Evolutionary conservation across 2,888 invertebrate species (phyloP).

Genomic region (Andrena trimmerana): DNA sequence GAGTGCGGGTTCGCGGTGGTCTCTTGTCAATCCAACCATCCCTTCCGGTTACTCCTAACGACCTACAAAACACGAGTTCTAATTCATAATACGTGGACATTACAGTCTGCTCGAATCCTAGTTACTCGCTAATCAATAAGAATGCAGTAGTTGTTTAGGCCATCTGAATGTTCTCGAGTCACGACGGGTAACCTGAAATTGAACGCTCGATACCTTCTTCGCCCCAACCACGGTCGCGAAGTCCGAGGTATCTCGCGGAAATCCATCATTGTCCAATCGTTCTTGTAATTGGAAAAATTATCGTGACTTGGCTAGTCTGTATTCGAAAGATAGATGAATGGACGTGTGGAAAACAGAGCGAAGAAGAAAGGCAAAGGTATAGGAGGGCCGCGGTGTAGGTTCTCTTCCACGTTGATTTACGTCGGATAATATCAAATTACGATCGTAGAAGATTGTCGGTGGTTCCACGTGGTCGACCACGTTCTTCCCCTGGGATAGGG

Average conservation of each 20-base stretch:
- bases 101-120: no score
- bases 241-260: neutral
- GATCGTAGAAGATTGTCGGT: slow-evolving; percentile 67
- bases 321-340: slow-evolving; percentile 26
- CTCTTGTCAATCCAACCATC: no score
- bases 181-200: neutral
- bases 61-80: no score
- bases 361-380: neutral
- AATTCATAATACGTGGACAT: no score
- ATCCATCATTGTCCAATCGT: no score
- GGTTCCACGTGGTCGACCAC: slow-evolving; percentile 47
- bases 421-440: slow-evolving; percentile 74
- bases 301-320: slow-evolving; percentile 3
- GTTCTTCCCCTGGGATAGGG: slow-evolving; percentile 37
- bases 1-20: no score
- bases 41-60: no score
- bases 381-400: slow-evolving; percentile 30
- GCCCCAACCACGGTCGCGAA: neutral
- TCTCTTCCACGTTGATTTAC: slow-evolving; percentile 64
- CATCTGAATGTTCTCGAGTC: no score
- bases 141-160: no score
- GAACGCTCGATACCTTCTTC: neutral
- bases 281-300: slow-evolving; percentile 27
- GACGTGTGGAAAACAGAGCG: slow-evolving; percentile 5
- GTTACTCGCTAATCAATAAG: no score